Evolutionary conservation across 2,888 invertebrate species (phyloP).

Genomic region (Drosophila fulvimacula): DNA sequence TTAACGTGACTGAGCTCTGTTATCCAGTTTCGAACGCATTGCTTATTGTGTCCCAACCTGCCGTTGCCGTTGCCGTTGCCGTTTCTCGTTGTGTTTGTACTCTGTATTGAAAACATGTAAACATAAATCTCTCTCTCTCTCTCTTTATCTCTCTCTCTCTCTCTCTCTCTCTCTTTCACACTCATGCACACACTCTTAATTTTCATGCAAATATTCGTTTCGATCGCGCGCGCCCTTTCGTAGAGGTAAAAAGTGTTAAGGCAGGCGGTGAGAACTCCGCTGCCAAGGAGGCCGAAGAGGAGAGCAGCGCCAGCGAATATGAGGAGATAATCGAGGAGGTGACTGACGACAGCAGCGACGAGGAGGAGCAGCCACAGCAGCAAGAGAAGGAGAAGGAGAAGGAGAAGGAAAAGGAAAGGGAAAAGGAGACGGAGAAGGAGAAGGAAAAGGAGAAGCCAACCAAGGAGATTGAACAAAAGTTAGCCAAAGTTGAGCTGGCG

Average conservation of each 20-base stretch:
- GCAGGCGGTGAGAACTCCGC: slow-evolving; percentile 85
- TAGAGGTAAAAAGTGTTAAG: slow-evolving; percentile 81
- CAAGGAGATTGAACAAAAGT: slow-evolving; percentile 54
- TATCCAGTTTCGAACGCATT: slow-evolving; percentile 8
- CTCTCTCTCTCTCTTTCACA: slow-evolving; percentile 38
- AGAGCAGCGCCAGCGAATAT: slow-evolving; percentile 83
- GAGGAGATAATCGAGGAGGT: slow-evolving; percentile 84
- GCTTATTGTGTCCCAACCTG: slow-evolving; percentile 12
- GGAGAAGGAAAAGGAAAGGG: slow-evolving; percentile 17
- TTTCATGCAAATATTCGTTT: slow-evolving; percentile 11
- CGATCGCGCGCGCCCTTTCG: slow-evolving; percentile 39
- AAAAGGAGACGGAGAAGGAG: slow-evolving; percentile 13
- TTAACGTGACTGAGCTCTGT: slow-evolving; percentile 2
- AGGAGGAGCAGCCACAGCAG: slow-evolving; percentile 43
- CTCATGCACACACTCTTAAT: slow-evolving; percentile 27
- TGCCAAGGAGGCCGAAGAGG: slow-evolving; percentile 59
- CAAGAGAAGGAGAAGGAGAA: slow-evolving; percentile 18
- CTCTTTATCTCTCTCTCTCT: slow-evolving; percentile 23
- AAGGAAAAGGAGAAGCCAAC: slow-evolving; percentile 21
- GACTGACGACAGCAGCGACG: slow-evolving; percentile 79
- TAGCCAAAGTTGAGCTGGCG: slow-evolving; percentile 63
- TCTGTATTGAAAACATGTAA: slow-evolving; percentile 13
- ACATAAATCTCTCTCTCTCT: slow-evolving; percentile 11
- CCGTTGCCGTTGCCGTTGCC: slow-evolving; percentile 7
- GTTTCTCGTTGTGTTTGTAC: slow-evolving; percentile 26